Evolutionary conservation across 2,113 vertebrate genomes (phyloP).

Genomic region (Pseudonaja textilis): DNA sequence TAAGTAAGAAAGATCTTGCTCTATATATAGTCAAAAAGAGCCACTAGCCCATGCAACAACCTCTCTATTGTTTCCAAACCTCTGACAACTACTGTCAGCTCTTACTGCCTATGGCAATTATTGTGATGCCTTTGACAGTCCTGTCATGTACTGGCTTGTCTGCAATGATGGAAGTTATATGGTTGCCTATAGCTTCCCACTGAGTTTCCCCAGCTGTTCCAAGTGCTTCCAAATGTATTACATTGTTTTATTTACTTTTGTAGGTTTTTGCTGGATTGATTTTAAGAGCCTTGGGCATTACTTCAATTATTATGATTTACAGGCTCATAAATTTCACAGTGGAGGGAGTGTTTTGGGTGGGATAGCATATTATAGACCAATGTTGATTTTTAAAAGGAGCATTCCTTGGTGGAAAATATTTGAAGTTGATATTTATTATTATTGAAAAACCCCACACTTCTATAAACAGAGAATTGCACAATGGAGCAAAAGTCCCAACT

Average conservation of each 20-base stretch:
- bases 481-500: background rate
- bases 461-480: background rate
- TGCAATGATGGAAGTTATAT: background rate
- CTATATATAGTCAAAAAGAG: background rate
- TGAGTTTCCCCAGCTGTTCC: background rate
- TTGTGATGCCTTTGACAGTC: constrained; percentile 18
- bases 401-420: background rate
- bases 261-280: background rate
- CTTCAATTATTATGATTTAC: constrained; percentile 6
- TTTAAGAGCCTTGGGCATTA: background rate
- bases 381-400: background rate
- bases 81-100: constrained; percentile 9
- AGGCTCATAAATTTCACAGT: background rate
- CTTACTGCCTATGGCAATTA: constrained; percentile 8
- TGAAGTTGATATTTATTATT: background rate
- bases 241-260: constrained; percentile 10
- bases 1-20: background rate
- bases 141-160: constrained; percentile 19
- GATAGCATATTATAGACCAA: background rate
- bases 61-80: background rate
- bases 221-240: background rate
- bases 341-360: background rate
- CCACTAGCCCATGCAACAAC: background rate
- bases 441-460: background rate
- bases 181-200: background rate